Evolutionary conservation across 2,888 invertebrate species (phyloP), one percentile per base, ranked within the genome.

Genomic region (Chalcis sispes): DNA sequence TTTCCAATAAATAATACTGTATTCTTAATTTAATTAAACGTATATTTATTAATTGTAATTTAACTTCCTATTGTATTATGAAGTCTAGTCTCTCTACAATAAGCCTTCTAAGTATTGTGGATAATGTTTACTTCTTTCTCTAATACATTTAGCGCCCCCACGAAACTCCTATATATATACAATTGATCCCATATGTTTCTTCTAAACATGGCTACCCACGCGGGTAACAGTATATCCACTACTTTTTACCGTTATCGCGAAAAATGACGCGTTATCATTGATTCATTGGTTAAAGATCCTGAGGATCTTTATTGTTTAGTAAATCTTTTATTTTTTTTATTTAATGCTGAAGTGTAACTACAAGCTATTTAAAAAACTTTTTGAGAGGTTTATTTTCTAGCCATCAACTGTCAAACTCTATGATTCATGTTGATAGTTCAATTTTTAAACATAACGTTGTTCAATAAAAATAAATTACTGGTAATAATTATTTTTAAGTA

Each of bases 131-230:
- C n/a, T n/a, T n/a, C n/a, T n/a, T 32, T 32, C 8, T 32, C 32
- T 8, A 32, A 8, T 8, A 42, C 15, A 15, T 13, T 42, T 1
- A 29, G 20, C 52, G 32, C 71, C 61, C 29, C 71, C 52, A 25
- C 32, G 32, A n/a, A n/a, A 18, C 46, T 50, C 29, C 46, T n/a
- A 46, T 15, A 5, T 32, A 32, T 13, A 42, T 36, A 27, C 42
- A 77, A 66, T 71, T 74, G 72, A 74, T 75, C 62, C 72, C 72
- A 78, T 75, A 75, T 78, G 69, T 75, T 75, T 64, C 56, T 58
- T 23, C 25, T 52, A 65, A 78, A 78, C 65, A 78, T 78, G 78
- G 78, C 78, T 75, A 42, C 75, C 75, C 65, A 78, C 72, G 69
- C 72, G 72, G 59, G 67, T 64, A 56, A 27, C 58, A 69, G 65